These are phyloP conservation scores for Paguma larvata DNA, from an alignment of 2,797 vertebrate species.

Conservation along the genomic window DNA sequence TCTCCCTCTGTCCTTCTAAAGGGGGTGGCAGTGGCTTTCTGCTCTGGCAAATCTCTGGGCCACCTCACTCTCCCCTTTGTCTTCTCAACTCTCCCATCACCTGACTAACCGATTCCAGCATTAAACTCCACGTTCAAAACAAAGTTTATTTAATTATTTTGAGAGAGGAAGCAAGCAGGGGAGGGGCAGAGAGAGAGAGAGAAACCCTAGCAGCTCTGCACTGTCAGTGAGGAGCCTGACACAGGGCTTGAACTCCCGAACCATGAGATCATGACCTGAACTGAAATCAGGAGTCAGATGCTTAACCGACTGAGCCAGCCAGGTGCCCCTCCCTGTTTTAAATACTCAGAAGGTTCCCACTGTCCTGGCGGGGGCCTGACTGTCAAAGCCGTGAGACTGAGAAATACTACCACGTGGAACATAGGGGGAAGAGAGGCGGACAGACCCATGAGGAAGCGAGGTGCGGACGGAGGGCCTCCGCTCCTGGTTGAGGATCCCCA, in stretches of 20 bases:
- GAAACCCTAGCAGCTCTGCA: too few species aligned
- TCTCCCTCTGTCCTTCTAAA: background rate
- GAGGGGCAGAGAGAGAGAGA: too few species aligned
- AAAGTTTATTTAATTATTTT: too few species aligned
- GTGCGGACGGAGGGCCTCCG: fast-evolving
- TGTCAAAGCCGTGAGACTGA: background rate
- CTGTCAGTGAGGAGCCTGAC: too few species aligned
- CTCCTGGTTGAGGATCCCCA: background rate
- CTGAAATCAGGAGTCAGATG: too few species aligned
- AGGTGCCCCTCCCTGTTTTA: too few species aligned
- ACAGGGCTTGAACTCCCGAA: too few species aligned
- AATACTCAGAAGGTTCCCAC: background rate
- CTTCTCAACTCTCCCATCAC: background rate
- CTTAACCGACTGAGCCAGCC: too few species aligned
- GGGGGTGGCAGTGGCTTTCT: background rate
- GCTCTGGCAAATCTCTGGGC: background rate
- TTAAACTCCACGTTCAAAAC: background rate
- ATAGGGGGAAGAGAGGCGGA: background rate
- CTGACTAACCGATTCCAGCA: background rate
- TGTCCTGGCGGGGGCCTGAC: background rate
- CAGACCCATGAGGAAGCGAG: background rate
- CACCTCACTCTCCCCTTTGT: background rate
- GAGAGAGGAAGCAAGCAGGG: too few species aligned
- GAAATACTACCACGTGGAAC: background rate
- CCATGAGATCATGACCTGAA: too few species aligned